Evolutionary conservation across 2,113 vertebrate genomes (phyloP).

Genomic region (Varanus komodoensis): DNA sequence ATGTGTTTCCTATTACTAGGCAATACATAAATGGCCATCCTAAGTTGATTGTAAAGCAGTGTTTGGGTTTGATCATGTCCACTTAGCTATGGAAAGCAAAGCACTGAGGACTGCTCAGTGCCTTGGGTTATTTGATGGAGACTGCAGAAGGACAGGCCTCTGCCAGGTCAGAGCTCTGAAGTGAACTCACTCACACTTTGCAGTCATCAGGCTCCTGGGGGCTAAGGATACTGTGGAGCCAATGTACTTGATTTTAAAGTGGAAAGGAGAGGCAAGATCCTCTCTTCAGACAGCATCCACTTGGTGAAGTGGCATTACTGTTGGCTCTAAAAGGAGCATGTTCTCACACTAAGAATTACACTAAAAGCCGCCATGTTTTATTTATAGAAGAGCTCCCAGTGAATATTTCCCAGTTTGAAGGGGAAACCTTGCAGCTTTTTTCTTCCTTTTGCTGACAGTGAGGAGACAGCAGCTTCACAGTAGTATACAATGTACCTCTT

Average conservation of each 20-base stretch:
- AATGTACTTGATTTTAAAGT: conserved; percentile 74
- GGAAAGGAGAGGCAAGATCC: conserved; percentile 71
- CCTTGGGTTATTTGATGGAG: background rate
- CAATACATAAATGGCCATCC: background rate
- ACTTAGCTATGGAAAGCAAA: background rate
- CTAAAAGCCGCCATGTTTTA: conserved; percentile 68
- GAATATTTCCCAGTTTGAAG: conserved; percentile 64
- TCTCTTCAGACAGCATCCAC: conserved; percentile 72
- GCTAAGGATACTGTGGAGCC: conserved; percentile 59
- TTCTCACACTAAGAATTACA: conserved; percentile 69
- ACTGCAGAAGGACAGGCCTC: conserved; percentile 21
- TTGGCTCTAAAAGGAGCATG: conserved; percentile 67
- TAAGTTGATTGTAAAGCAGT: conserved; percentile 22
- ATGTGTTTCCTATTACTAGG: background rate
- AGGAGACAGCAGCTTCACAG: conserved; percentile 37
- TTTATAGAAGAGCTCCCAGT: conserved; percentile 66
- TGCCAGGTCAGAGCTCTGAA: background rate
- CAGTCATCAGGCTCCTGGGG: conserved; percentile 64
- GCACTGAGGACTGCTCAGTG: background rate
- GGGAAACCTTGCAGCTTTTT: conserved; percentile 47
- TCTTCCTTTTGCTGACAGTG: conserved; percentile 35
- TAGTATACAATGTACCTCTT: conserved; percentile 39
- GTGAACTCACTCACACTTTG: conserved; percentile 48
- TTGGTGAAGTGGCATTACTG: conserved; percentile 74
- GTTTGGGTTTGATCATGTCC: background rate